phyloP scores from a whole-genome alignment of 2,113 vertebrate species.

The Baryphthengus martii region DNA sequence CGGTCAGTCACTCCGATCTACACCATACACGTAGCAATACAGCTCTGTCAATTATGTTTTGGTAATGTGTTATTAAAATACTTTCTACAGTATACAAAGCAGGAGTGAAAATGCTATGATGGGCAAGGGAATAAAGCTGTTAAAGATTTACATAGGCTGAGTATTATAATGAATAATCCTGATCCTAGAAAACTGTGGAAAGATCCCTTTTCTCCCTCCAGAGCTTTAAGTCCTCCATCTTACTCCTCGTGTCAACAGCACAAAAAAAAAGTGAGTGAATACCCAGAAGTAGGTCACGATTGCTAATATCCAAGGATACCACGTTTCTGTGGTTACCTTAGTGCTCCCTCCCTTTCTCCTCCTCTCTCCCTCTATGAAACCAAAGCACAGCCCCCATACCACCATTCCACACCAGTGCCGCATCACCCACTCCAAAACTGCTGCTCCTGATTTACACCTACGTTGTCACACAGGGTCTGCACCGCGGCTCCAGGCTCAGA shows the following conservation, averaged over 20 bases:
- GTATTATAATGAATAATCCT: neutral
- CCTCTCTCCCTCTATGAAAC: neutral
- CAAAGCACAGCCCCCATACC: neutral
- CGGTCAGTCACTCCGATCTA: neutral
- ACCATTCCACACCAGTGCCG: neutral
- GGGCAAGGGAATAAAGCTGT: neutral
- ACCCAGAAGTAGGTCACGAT: slow-evolving; percentile 65
- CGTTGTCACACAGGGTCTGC: neutral
- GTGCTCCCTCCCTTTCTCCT: neutral
- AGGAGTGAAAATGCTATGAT: neutral
- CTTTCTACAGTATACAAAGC: neutral
- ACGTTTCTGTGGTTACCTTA: slow-evolving; percentile 65
- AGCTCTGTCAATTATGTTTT: neutral
- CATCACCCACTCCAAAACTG: neutral
- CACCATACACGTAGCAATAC: neutral
- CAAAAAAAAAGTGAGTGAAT: slow-evolving; percentile 42
- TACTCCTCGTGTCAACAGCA: slow-evolving; percentile 11
- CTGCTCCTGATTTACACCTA: neutral
- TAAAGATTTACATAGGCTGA: neutral
- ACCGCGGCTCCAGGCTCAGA: neutral
- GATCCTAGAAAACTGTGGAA: neutral
- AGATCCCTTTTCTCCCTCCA: neutral
- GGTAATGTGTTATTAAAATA: neutral
- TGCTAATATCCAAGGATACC: slow-evolving; percentile 67
- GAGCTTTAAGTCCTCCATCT: slow-evolving; percentile 7